Evolutionary conservation across 2,113 vertebrate genomes (phyloP).

Genomic region (Rattus norvegicus): DNA sequence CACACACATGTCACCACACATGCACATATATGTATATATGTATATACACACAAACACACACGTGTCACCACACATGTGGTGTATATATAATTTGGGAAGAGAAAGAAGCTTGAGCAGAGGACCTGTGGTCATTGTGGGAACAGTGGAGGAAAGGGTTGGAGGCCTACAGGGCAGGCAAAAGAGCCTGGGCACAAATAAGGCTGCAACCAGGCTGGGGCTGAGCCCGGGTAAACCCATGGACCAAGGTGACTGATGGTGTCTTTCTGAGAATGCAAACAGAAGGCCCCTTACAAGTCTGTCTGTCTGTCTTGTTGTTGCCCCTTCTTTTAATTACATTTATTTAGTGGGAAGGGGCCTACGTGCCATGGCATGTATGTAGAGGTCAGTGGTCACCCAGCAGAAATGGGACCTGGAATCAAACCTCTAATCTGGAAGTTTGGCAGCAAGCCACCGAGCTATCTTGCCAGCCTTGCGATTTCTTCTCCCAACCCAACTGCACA

Average conservation of each 20-base stretch:
- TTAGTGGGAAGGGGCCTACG: neutral
- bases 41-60: neutral
- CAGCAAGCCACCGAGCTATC: neutral
- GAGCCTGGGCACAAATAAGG: neutral
- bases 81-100: neutral
- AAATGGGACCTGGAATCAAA: neutral
- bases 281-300: neutral
- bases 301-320: neutral
- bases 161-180: accelerated
- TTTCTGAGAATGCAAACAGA: neutral
- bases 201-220: neutral
- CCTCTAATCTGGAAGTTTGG: neutral
- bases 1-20: neutral
- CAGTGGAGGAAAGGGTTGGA: neutral
- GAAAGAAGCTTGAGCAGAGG: neutral
- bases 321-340: neutral
- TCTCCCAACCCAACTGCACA: neutral
- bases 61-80: neutral
- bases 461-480: neutral
- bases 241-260: neutral
- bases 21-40: neutral
- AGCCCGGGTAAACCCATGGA: accelerated
- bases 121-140: neutral
- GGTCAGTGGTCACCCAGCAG: neutral
- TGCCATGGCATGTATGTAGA: neutral